Evolutionary conservation across 2,797 vertebrate genomes (phyloP).

Genomic region (Champsocephalus esox): DNA sequence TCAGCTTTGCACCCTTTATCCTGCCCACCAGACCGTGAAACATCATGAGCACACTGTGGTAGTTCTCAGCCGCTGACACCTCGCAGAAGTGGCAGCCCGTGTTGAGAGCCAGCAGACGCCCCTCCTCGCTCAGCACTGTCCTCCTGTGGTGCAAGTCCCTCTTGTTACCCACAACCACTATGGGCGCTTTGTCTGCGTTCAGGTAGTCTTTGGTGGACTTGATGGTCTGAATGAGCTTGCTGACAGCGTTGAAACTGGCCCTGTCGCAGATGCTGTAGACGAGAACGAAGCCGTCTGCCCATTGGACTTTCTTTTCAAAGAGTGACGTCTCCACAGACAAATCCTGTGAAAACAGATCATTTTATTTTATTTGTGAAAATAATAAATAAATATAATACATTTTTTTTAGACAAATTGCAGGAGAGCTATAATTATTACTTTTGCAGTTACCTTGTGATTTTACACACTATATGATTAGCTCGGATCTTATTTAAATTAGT

Average conservation of each 20-base stretch:
- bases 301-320: slow-evolving; percentile 81
- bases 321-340: slow-evolving; percentile 36
- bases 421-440: neutral
- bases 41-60: slow-evolving; percentile 84
- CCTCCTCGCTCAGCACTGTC: slow-evolving; percentile 84
- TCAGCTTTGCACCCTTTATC: slow-evolving; percentile 76
- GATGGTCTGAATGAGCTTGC: slow-evolving; percentile 79
- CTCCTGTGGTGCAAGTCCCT: slow-evolving; percentile 85
- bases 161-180: slow-evolving; percentile 87
- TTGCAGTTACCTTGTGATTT: neutral
- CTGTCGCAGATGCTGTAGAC: slow-evolving; percentile 90
- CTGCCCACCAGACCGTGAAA: slow-evolving; percentile 84
- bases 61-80: slow-evolving; percentile 86
- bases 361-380: neutral
- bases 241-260: slow-evolving; percentile 82
- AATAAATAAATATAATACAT: neutral
- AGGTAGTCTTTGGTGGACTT: slow-evolving; percentile 67
- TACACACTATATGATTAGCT: neutral
- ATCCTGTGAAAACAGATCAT: slow-evolving; percentile 46
- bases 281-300: slow-evolving; percentile 86
- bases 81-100: slow-evolving; percentile 86
- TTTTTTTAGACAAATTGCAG: neutral
- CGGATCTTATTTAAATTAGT: neutral
- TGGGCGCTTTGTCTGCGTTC: slow-evolving; percentile 63
- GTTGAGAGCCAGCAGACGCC: slow-evolving; percentile 80